These are phyloP conservation scores for Hypomecis punctinalis DNA, from an alignment of 2,888 invertebrate genomes.

Conservation along the genomic window DNA sequence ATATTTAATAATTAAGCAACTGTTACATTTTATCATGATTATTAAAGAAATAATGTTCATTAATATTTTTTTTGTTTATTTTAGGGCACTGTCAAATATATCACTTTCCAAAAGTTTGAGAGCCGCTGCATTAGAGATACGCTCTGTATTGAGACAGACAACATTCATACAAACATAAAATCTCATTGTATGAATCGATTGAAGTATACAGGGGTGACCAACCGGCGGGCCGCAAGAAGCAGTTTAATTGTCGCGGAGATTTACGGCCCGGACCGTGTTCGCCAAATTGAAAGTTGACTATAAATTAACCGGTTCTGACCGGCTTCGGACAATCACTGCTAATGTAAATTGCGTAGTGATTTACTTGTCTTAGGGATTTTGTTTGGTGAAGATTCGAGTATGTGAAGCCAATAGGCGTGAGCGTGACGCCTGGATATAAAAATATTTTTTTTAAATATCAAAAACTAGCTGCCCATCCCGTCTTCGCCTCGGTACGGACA, in stretches of 20 bases:
- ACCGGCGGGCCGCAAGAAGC: constrained; percentile 70
- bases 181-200: constrained; percentile 19
- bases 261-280: constrained; percentile 73
- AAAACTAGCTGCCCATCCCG: no score
- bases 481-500: no score
- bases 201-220: constrained; percentile 52
- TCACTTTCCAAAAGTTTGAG: no score
- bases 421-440: neutral
- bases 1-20: no score
- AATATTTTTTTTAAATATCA: no score
- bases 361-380: constrained; percentile 30
- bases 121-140: no score
- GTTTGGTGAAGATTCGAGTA: constrained; percentile 2
- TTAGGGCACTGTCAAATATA: no score
- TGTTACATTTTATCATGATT: no score
- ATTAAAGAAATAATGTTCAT: no score
- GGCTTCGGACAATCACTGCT: constrained; percentile 47
- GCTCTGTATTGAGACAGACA: no score
- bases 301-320: constrained; percentile 68
- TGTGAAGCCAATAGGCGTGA: neutral
- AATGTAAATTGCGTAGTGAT: constrained; percentile 44
- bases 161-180: no score
- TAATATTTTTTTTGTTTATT: no score
- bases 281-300: constrained; percentile 81
- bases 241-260: constrained; percentile 74